Conservation (phyloP, 1,140 invertebrate species). For the Drosophila pruinosa region DNA sequence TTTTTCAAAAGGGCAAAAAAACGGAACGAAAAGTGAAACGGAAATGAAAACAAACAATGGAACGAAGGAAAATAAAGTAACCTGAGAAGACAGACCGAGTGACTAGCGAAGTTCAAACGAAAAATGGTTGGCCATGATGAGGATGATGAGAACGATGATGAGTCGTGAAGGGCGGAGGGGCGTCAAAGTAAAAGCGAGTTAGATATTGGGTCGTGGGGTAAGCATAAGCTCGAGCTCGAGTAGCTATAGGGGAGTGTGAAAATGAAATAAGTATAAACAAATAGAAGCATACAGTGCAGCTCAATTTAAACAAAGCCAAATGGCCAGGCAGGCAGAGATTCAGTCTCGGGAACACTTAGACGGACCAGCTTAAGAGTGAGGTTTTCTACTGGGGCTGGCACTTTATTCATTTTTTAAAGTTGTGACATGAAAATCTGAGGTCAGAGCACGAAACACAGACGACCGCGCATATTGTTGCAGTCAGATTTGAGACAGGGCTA, state of each 20-base stretch:
- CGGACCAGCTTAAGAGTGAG: not conserved
- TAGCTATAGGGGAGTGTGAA: constrained; percentile 61
- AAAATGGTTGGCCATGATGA: constrained; percentile 34
- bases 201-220: not conserved
- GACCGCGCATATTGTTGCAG: constrained; percentile 34
- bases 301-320: constrained; percentile 65
- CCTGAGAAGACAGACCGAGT: constrained; percentile 53
- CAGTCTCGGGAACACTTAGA: no score
- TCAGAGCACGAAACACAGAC: not conserved
- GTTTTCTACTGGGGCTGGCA: not conserved
- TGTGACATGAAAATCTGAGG: not conserved
- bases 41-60: constrained; percentile 74
- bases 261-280: constrained; percentile 79
- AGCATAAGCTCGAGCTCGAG: constrained; percentile 11
- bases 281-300: constrained; percentile 58
- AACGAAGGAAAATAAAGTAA: constrained; percentile 75
- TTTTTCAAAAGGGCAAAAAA: constrained; percentile 64
- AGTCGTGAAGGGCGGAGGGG: constrained; percentile 1
- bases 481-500: not conserved
- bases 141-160: constrained; percentile 36
- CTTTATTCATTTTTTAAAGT: constrained; percentile 23
- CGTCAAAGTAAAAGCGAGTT: not conserved
- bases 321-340: constrained; percentile 26
- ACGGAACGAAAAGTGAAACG: constrained; percentile 72
- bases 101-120: constrained; percentile 50